Conservation (phyloP, 2,113 vertebrate genomes). For the Pteruthius melanotis region DNA sequence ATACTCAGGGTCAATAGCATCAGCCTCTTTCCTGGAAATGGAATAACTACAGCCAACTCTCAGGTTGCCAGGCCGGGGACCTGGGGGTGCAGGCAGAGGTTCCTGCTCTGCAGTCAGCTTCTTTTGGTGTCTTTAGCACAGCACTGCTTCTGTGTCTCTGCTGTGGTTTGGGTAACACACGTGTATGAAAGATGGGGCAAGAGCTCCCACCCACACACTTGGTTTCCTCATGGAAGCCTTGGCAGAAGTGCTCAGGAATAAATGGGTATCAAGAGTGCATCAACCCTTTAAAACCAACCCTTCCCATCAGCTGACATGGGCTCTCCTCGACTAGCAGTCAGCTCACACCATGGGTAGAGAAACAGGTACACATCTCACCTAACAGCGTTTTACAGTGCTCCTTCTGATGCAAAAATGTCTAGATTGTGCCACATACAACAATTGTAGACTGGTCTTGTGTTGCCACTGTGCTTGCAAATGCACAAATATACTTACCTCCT, state of each 20-base stretch:
- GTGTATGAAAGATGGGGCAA: neutral
- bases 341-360: neutral
- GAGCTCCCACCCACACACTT: neutral
- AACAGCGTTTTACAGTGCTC: neutral
- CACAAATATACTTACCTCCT: neutral
- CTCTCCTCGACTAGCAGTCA: neutral
- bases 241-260: neutral
- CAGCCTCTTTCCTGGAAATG: conserved; percentile 46
- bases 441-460: neutral
- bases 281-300: neutral
- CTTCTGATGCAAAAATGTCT: neutral
- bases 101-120: neutral
- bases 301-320: neutral
- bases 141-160: neutral
- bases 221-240: neutral
- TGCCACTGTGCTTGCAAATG: neutral
- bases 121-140: neutral
- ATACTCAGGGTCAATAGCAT: conserved; percentile 21
- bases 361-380: neutral
- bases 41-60: neutral
- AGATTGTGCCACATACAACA: neutral
- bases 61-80: neutral
- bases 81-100: neutral
- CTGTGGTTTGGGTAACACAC: neutral
- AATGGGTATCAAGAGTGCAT: neutral